Percentiles rank a stretch among this genome's conserved stretches.
phyloP scores from a whole-genome alignment of 2,888 invertebrate genomes.

The Drosophila neoperkinsi region DNA sequence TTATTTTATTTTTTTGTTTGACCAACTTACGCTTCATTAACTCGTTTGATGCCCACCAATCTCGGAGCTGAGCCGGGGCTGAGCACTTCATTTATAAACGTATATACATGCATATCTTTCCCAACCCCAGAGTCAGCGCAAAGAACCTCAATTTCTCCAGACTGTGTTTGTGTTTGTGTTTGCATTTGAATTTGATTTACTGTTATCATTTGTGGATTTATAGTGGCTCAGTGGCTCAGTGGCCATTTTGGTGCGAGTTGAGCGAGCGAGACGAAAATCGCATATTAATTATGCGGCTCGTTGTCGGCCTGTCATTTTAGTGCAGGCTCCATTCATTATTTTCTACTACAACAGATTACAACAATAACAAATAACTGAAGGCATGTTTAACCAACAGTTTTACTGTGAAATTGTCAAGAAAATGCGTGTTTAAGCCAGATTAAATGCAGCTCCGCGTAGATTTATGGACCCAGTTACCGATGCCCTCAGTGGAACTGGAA shows the following conservation, averaged over 20 bases:
- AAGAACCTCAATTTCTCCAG: slow-evolving; percentile 2
- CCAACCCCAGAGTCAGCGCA: not conserved
- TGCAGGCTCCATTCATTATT: slow-evolving; percentile 63
- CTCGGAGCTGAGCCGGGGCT: not conserved
- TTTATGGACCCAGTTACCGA: slow-evolving; percentile 58
- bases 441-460: slow-evolving; percentile 69
- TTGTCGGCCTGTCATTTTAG: slow-evolving; percentile 54
- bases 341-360: slow-evolving; percentile 21
- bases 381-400: slow-evolving; percentile 57
- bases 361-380: slow-evolving; percentile 12
- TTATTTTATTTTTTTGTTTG: slow-evolving; percentile 5
- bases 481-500: not conserved
- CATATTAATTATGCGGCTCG: slow-evolving; percentile 72
- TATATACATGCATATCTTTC: not conserved
- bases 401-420: slow-evolving; percentile 81
- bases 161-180: slow-evolving; percentile 10
- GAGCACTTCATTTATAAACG: slow-evolving; percentile 53
- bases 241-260: slow-evolving; percentile 48
- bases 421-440: slow-evolving; percentile 80
- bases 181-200: slow-evolving; percentile 71
- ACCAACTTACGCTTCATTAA: slow-evolving; percentile 67
- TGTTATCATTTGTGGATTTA: slow-evolving; percentile 73
- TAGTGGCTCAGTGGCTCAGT: slow-evolving; percentile 46
- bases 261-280: slow-evolving; percentile 53
- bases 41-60: slow-evolving; percentile 66